Evolutionary conservation across 1,140 invertebrate species (phyloP), one percentile per base, ranked within the genome.

Genomic region (Lysiphlebus fabarum): DNA sequence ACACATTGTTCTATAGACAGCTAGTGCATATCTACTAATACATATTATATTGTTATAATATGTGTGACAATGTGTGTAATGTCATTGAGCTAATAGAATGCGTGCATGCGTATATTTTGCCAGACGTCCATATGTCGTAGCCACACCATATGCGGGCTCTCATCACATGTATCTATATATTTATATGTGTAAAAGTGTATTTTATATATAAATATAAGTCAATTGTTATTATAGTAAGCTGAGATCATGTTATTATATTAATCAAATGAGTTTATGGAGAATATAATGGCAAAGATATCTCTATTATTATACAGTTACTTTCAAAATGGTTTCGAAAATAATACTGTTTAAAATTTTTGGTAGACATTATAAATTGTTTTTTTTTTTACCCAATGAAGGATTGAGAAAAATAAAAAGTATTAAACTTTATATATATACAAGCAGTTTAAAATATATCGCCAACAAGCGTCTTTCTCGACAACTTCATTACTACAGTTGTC

Each of bases 181-280:
- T 49, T 49, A 11, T 33, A 33, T 36, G 44, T 26, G 44, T 47
- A 48, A 33, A 33, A 26, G 47, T 33, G 26, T 33, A 48, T 17
- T 49, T 49, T 49, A 49, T 49, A 49, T 34, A 49, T 37, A 33
- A 37, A 64, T 57, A 36, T 42, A 58, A 59, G 62, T 53, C 41
- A 36, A 68, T 64, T 63, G 62, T 67, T 61, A 58, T 66, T 67
- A 66, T 69, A 65, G 62, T 65, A 69, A 40, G 6, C 47, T 17
- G 36, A 41, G 47, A 70, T 67, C 59, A 65, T 64, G 17, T 26
- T 26, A 71, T 69, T 67, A 68, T 68, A 68, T 70, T 71, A 73
- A 73, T 72, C 70, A 67, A 72, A 72, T 70, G 56, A 51, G 44
- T 54, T 54, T 55, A 62, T 61, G 63, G 64, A 61, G 62, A 34